A percentile compares a stretch with the other conserved stretches of the same genome.
These are phyloP conservation scores for Ctenopoma multispine DNA, from an alignment of 2,797 vertebrate genomes.

Conservation along the genomic window DNA sequence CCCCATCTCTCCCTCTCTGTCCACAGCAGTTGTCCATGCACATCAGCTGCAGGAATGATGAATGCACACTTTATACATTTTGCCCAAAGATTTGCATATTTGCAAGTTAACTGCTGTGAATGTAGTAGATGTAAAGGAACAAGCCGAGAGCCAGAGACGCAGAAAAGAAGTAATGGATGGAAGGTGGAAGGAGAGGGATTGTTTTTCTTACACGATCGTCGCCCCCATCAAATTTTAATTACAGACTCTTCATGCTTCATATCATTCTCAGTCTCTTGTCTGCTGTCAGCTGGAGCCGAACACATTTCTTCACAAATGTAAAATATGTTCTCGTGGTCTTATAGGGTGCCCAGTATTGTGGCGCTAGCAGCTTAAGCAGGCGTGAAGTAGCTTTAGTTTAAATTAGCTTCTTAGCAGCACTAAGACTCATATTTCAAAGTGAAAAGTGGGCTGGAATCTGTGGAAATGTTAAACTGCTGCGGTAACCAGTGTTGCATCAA, in stretches of 20 bases:
- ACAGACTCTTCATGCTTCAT: conserved; percentile 59
- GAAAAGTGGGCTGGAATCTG: conserved; percentile 53
- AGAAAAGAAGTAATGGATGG: conserved; percentile 54
- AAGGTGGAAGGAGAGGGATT: conserved; percentile 45
- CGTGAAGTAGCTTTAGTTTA: conserved; percentile 73
- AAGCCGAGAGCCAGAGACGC: conserved; percentile 55
- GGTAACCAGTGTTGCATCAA: conserved; percentile 14
- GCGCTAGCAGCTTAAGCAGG: conserved; percentile 69
- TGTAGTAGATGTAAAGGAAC: conserved; percentile 63
- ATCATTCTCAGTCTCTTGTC: conserved; percentile 63
- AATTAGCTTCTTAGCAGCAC: conserved; percentile 74
- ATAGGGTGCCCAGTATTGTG: conserved; percentile 62
- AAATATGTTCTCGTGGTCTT: conserved; percentile 69
- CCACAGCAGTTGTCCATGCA: conserved; percentile 76
- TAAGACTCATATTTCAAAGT: conserved; percentile 65
- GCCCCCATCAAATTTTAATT: conserved; percentile 68
- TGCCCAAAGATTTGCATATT: conserved; percentile 84
- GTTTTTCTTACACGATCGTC: conserved; percentile 43
- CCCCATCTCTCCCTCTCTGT: conserved; percentile 56
- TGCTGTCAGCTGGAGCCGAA: conserved; percentile 66
- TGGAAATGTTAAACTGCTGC: conserved; percentile 50
- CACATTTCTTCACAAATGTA: conserved; percentile 73
- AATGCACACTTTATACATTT: conserved; percentile 80
- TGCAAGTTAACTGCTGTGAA: conserved; percentile 82
- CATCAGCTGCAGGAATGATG: conserved; percentile 76